phyloP scores from a whole-genome alignment of 2,797 vertebrate species.

The Cygnus olor region DNA sequence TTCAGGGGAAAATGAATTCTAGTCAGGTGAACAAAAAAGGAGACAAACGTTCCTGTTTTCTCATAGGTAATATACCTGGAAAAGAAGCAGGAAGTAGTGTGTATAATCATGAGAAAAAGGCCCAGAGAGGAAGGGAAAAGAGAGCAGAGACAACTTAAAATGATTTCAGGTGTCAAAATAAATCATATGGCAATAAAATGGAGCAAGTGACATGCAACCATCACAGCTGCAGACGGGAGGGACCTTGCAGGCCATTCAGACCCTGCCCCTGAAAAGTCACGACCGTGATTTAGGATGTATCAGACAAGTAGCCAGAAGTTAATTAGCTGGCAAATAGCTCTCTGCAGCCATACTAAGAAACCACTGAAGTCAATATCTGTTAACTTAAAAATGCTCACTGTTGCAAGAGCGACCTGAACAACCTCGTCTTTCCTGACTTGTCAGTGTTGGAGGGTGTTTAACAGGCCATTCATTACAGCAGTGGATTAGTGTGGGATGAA shows the following conservation, averaged over 20 bases:
- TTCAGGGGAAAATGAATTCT: neutral
- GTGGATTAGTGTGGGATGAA: constrained; percentile 58
- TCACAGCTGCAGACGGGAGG: neutral
- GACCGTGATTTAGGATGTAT: neutral
- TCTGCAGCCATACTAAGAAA: neutral
- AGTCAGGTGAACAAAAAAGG: neutral
- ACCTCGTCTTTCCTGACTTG: constrained; percentile 10
- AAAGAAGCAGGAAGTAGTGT: neutral
- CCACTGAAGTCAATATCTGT: neutral
- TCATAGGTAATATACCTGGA: neutral
- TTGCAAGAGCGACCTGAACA: neutral
- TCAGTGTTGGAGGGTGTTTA: constrained; percentile 42
- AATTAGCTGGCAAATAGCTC: neutral
- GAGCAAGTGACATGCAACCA: neutral
- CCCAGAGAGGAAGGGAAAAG: neutral
- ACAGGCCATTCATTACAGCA: constrained; percentile 30
- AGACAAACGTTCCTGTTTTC: neutral
- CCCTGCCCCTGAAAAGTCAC: neutral
- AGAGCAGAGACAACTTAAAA: neutral
- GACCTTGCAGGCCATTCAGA: neutral
- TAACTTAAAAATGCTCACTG: neutral
- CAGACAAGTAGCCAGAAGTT: neutral
- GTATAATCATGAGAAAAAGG: neutral
- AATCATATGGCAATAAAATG: neutral
- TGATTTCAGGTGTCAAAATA: neutral